Evolutionary conservation across 2,888 invertebrate genomes (phyloP).

Genomic region (Diplolepis rosae): DNA sequence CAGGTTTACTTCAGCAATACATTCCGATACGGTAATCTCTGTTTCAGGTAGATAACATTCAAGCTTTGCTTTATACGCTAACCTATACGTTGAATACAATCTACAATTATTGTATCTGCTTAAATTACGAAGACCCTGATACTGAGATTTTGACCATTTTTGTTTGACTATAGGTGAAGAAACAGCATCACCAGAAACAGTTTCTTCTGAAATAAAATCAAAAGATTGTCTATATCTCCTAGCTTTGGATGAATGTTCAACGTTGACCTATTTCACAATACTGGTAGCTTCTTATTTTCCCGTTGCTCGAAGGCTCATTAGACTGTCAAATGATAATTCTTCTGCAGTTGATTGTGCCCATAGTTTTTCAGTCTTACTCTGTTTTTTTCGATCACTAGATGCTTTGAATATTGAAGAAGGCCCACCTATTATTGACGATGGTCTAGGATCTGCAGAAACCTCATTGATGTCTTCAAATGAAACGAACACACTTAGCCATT

Average conservation of each 20-base stretch:
- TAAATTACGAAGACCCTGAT: neutral
- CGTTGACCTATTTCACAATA: conserved; percentile 36
- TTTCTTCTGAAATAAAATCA: neutral
- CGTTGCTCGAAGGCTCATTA: no score
- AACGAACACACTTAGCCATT: neutral
- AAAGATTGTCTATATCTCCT: no score
- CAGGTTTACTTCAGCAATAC: no score
- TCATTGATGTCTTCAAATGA: neutral
- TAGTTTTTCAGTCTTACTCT: conserved; percentile 12
- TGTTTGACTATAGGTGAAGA: no score
- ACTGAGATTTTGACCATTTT: conserved; percentile 28
- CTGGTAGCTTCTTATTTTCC: no score
- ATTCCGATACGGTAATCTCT: no score
- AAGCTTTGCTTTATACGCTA: conserved; percentile 36
- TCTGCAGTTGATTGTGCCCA: no score
- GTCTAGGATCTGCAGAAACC: no score
- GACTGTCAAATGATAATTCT: neutral
- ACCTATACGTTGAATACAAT: conserved; percentile 35
- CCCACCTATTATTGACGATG: neutral
- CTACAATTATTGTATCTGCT: conserved; percentile 11
- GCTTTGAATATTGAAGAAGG: neutral
- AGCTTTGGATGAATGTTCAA: neutral
- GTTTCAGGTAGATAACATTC: conserved; percentile 38
- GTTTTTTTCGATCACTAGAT: neutral
- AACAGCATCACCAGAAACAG: neutral